phyloP scores from a whole-genome alignment of 2,797 vertebrate genomes.

The Aselliscus stoliczkanus region DNA sequence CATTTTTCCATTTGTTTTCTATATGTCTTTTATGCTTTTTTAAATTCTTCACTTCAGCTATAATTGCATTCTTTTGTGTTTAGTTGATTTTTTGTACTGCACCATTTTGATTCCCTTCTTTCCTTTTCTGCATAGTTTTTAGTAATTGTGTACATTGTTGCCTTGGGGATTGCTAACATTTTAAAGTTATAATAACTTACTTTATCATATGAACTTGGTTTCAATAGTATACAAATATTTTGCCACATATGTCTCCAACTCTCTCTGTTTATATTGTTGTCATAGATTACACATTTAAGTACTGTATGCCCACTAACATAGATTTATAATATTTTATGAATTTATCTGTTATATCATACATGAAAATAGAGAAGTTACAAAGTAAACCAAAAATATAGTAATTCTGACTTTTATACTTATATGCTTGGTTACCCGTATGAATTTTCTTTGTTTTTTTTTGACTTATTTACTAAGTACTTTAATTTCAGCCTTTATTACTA shows the following conservation, averaged over 20 bases:
- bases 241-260: background rate
- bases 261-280: background rate
- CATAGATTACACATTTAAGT: background rate
- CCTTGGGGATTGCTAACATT: background rate
- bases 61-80: background rate
- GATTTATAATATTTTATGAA: background rate
- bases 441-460: background rate
- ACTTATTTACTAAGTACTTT: background rate
- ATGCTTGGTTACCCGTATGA: background rate
- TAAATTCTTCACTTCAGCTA: background rate
- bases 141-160: background rate
- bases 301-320: background rate
- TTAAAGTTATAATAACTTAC: background rate
- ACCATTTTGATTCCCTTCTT: background rate
- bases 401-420: background rate
- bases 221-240: background rate
- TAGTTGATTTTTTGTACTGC: background rate
- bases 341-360: background rate
- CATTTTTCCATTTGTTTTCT: background rate
- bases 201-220: background rate
- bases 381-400: background rate
- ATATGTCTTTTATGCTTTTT: background rate
- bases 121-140: background rate
- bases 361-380: background rate
- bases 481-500: background rate